A percentile compares a stretch with the other conserved stretches of the same genome.
These are phyloP conservation scores for Eugnorisma glareosa DNA, from an alignment of 2,888 invertebrate genomes.

Conservation along the genomic window DNA sequence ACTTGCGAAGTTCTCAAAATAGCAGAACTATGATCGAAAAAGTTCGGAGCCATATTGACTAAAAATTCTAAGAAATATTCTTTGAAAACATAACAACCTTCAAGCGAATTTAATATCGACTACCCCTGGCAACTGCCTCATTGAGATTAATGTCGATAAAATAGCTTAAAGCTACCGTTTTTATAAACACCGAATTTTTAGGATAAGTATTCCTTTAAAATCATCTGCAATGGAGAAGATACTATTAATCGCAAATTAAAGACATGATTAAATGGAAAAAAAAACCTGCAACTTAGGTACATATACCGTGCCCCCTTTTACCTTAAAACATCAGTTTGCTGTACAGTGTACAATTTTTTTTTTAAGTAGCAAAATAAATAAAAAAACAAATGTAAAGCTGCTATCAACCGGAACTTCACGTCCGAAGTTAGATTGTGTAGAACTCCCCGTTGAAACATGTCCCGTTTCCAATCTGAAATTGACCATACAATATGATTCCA, in stretches of 20 bases:
- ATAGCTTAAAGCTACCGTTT: not conserved
- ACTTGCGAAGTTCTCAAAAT: slow-evolving; percentile 32
- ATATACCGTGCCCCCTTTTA: not conserved
- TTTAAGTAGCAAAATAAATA: not conserved
- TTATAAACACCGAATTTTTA: not conserved
- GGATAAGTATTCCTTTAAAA: not conserved
- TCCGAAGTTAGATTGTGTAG: slow-evolving; percentile 4
- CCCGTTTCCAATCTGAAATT: not conserved
- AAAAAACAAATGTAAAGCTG: not conserved
- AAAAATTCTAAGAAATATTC: not conserved
- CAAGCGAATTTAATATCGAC: slow-evolving; percentile 15
- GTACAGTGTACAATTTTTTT: not conserved
- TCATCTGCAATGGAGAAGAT: not conserved
- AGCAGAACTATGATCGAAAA: slow-evolving; percentile 41
- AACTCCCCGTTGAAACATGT: not conserved
- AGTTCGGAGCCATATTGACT: slow-evolving; percentile 8
- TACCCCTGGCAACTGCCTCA: not conserved
- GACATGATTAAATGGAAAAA: not conserved
- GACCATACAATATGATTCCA: not conserved
- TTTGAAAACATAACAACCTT: slow-evolving; percentile 11
- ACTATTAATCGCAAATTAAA: not conserved
- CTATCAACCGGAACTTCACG: slow-evolving; percentile 17
- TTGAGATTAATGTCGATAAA: slow-evolving; percentile 12
- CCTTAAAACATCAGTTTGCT: not conserved
- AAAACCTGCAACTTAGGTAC: not conserved